phyloP scores from a whole-genome alignment of 2,113 vertebrate species.

The Siniperca knerii region DNA sequence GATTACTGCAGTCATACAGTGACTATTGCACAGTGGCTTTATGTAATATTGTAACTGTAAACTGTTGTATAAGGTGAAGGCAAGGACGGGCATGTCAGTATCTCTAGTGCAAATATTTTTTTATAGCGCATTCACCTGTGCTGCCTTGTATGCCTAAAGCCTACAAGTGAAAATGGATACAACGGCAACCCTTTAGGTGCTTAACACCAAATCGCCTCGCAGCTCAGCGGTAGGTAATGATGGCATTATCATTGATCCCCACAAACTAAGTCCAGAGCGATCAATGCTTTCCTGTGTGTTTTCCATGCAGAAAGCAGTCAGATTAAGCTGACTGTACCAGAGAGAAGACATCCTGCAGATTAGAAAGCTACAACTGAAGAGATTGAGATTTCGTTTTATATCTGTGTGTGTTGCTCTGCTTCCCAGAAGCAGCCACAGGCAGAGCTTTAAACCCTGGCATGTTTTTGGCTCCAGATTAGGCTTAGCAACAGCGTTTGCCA shows the following conservation, averaged over 20 bases:
- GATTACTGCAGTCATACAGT: constrained; percentile 1
- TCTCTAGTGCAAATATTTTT: constrained; percentile 10
- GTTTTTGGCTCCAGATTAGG: constrained; percentile 68
- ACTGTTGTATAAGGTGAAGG: constrained; percentile 24
- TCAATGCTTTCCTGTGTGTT: constrained; percentile 51
- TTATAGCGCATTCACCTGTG: background rate
- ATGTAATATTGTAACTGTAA: constrained; percentile 11
- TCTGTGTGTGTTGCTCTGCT: constrained; percentile 25
- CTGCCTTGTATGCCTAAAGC: constrained; percentile 6
- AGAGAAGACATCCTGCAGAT: constrained; percentile 57
- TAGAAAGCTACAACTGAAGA: constrained; percentile 34
- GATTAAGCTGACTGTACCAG: constrained; percentile 30
- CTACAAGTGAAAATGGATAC: constrained; percentile 29
- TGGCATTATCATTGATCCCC: constrained; percentile 64
- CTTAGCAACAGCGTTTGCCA: constrained; percentile 39
- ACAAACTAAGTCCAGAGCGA: constrained; percentile 46
- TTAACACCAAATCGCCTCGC: constrained; percentile 40
- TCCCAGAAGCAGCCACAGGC: constrained; percentile 33
- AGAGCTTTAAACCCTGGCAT: constrained; percentile 56
- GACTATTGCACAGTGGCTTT: background rate
- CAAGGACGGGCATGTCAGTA: constrained; percentile 20
- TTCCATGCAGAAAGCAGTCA: constrained; percentile 31
- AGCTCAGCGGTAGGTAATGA: constrained; percentile 50
- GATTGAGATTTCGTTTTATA: constrained; percentile 43
- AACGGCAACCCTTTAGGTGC: constrained; percentile 27